phyloP scores from a whole-genome alignment of 2,113 vertebrate genomes.

The Elaphurus davidianus region DNA sequence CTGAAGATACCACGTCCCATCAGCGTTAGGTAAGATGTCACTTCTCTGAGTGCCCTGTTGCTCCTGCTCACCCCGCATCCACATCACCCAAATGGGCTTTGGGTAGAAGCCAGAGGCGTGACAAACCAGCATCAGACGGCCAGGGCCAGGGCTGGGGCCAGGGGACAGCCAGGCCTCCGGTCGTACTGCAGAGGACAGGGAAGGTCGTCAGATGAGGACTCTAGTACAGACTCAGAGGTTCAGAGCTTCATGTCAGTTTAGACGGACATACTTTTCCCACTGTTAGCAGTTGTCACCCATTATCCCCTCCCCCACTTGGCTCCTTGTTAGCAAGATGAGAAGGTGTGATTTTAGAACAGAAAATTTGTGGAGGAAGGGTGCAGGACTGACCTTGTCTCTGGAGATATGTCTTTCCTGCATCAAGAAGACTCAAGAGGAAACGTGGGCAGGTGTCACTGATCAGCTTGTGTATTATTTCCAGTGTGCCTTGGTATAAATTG shows the following conservation, averaged over 20 bases:
- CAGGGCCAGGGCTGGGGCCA: neutral
- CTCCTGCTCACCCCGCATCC: neutral
- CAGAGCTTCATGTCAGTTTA: neutral
- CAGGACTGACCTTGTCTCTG: slow-evolving; percentile 13
- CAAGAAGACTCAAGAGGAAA: neutral
- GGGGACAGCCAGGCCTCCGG: neutral
- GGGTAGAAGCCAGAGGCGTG: neutral
- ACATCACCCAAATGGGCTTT: neutral
- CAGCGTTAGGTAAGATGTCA: neutral
- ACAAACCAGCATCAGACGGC: neutral
- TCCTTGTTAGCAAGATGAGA: neutral
- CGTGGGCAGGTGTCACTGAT: neutral
- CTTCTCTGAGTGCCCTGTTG: neutral
- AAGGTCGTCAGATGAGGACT: neutral
- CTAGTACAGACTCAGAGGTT: neutral
- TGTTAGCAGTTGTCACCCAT: neutral
- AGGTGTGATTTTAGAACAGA: neutral
- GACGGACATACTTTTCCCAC: fast-evolving
- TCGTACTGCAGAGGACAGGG: neutral
- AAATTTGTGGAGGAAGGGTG: neutral
- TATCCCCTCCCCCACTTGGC: neutral
- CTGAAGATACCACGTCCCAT: neutral
- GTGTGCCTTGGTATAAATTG: fast-evolving
- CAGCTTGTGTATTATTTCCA: fast-evolving
- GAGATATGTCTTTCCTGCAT: neutral